Conservation (phyloP, 2,888 invertebrate genomes). For the Cephus spinipes region DNA sequence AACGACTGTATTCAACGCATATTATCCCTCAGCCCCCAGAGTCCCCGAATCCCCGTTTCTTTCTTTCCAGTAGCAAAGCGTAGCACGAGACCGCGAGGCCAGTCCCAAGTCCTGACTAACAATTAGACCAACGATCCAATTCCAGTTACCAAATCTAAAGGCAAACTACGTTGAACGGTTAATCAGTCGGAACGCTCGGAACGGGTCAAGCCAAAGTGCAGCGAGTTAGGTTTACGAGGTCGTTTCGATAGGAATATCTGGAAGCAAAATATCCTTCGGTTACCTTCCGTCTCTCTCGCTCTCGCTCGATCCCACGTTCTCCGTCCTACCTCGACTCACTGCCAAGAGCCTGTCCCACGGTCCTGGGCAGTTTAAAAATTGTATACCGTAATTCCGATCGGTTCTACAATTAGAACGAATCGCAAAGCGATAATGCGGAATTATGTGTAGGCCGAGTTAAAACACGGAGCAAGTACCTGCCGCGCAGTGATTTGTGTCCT, state of each 20-base stretch:
- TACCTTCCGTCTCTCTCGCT: not conserved
- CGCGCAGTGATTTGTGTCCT: conserved; percentile 29
- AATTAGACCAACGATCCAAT: conserved; percentile 32
- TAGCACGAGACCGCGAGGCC: conserved; percentile 6
- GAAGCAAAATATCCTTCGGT: conserved; percentile 1
- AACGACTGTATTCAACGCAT: not conserved
- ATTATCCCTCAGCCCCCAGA: not conserved
- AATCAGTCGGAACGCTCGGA: conserved; percentile 31
- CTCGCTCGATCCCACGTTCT: not conserved
- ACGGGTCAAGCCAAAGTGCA: conserved; percentile 7
- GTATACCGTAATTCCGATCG: not conserved
- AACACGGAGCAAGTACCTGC: conserved; percentile 33
- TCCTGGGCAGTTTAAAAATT: not conserved
- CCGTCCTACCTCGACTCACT: not conserved
- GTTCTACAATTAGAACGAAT: conserved; percentile 50
- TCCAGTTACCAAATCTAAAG: conserved; percentile 39
- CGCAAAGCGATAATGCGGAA: conserved; percentile 46
- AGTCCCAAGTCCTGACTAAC: conserved; percentile 32
- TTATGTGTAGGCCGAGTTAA: conserved; percentile 50
- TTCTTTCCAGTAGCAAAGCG: not conserved
- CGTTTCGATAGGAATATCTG: conserved; percentile 36
- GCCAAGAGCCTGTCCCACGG: not conserved
- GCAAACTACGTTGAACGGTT: conserved; percentile 40
- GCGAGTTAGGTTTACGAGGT: conserved; percentile 39
- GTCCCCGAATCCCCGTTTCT: not conserved